Conservation (phyloP, 2,797 vertebrate species). For the Darevskia nairensis region DNA sequence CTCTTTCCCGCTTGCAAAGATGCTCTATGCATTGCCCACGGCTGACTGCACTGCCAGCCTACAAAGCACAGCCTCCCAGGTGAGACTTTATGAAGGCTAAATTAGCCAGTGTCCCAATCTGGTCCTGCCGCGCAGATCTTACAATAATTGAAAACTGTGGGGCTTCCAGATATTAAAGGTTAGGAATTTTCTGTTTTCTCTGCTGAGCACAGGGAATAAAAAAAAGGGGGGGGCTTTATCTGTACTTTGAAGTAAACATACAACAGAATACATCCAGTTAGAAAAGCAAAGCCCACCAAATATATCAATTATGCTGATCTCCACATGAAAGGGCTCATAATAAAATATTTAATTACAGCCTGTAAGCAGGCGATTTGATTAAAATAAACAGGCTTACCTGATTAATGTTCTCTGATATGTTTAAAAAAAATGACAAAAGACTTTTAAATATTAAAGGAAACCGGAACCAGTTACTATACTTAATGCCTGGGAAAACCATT, state of each 20-base stretch:
- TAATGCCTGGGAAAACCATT: neutral
- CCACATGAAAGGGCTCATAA: slow-evolving; percentile 10
- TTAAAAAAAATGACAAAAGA: neutral
- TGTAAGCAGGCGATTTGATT: slow-evolving; percentile 38
- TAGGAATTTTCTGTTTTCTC: slow-evolving; percentile 17
- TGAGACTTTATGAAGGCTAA: slow-evolving; percentile 37
- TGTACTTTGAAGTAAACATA: slow-evolving; percentile 11
- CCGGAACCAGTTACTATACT: neutral
- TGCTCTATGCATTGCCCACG: neutral
- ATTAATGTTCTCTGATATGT: slow-evolving; percentile 11
- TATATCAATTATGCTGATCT: neutral
- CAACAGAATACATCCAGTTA: neutral
- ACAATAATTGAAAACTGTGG: slow-evolving; percentile 38
- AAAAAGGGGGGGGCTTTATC: neutral
- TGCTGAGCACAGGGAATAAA: neutral
- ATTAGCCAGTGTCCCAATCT: slow-evolving; percentile 19
- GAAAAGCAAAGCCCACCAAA: slow-evolving; percentile 15
- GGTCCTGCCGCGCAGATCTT: slow-evolving; percentile 3
- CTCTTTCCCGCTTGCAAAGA: neutral
- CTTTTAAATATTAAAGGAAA: neutral
- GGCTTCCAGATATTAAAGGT: slow-evolving; percentile 33
- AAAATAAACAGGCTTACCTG: slow-evolving; percentile 29
- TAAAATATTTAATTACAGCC: slow-evolving; percentile 40
- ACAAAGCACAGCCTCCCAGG: slow-evolving; percentile 28
- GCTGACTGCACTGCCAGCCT: slow-evolving; percentile 14